A percentile compares a stretch with the other conserved stretches of the same genome.
Evolutionary conservation across 1,140 invertebrate species (phyloP).

Genomic region (Wiebesia pumilae): DNA sequence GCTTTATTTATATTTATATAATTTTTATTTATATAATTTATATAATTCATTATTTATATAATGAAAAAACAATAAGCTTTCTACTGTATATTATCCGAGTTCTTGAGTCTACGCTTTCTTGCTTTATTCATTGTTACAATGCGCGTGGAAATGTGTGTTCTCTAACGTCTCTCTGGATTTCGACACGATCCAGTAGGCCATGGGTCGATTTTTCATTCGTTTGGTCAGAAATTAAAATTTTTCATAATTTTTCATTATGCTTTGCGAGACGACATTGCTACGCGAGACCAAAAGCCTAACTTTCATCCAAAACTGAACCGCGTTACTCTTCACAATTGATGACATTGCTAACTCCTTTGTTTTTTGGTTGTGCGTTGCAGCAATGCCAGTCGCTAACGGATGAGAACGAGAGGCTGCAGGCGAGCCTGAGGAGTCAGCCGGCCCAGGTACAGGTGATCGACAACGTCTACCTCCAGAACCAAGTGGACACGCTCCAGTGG

Average conservation of each 20-base stretch:
- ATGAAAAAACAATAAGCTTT: background rate
- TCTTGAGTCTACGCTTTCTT: background rate
- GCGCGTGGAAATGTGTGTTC: background rate
- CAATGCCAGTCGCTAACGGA: constrained; percentile 74
- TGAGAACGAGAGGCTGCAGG: constrained; percentile 75
- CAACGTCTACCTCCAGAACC: constrained; percentile 82
- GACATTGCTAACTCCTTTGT: background rate
- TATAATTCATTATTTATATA: too few species aligned
- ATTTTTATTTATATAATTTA: too few species aligned
- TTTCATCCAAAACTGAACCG: too few species aligned
- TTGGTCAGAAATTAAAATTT: too few species aligned
- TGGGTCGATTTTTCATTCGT: too few species aligned
- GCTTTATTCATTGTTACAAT: background rate
- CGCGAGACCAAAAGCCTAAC: too few species aligned
- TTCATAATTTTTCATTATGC: too few species aligned
- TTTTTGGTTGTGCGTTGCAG: constrained; percentile 65
- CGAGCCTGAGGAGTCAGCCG: constrained; percentile 60
- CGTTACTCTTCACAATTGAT: too few species aligned
- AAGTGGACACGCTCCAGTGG: constrained; percentile 86
- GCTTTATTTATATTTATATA: too few species aligned
- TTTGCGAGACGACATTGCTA: too few species aligned
- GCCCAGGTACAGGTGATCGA: constrained; percentile 74
- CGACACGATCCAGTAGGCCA: too few species aligned
- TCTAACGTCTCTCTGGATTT: too few species aligned
- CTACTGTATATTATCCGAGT: background rate